Evolutionary conservation across 2,888 invertebrate species (phyloP).

Genomic region (Alcis repandata): DNA sequence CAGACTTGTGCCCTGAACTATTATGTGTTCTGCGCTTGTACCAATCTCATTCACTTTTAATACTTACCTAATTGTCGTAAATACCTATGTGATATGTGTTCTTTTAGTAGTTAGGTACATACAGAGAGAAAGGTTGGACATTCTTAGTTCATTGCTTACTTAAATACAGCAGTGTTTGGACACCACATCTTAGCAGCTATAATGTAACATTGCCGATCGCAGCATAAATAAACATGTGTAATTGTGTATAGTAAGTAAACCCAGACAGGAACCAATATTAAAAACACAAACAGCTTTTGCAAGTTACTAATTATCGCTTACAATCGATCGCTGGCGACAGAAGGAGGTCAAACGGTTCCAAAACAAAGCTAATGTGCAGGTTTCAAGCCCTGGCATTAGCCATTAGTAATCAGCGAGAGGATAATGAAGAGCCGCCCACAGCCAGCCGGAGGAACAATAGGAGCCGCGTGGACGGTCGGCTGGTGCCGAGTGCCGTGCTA

Average conservation of each 20-base stretch:
- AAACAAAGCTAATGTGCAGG: constrained; percentile 26
- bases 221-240: neutral
- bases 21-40: no score
- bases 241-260: neutral
- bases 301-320: constrained; percentile 15
- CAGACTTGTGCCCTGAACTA: no score
- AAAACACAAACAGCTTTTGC: neutral
- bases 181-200: neutral
- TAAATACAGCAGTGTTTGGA: no score
- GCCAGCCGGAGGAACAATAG: neutral
- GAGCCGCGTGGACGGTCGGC: neutral
- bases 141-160: no score
- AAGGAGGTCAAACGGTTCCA: constrained; percentile 24
- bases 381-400: constrained; percentile 14
- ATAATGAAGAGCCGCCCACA: constrained; percentile 15
- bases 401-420: constrained; percentile 20
- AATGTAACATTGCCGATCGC: neutral
- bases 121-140: no score
- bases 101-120: no score
- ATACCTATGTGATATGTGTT: no score
- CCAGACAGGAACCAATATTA: constrained; percentile 1
- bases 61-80: no score
- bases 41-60: no score
- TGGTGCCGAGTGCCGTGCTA: no score
- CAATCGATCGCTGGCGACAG: constrained; percentile 1